Base-by-base conservation (phyloP, 2,888 invertebrate genomes). In the Tipula confusa region DNA sequence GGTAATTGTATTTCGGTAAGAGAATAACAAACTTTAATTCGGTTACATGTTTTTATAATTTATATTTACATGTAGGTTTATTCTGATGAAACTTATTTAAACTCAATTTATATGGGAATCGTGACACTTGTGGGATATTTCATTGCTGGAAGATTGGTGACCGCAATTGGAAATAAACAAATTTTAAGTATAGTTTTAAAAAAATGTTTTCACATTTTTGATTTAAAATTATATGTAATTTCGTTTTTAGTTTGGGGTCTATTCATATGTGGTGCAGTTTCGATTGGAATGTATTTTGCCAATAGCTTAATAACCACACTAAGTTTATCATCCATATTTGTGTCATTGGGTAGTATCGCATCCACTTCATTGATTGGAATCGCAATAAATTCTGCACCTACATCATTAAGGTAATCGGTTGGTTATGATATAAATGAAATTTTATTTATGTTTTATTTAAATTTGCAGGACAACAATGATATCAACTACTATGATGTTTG, bases 401-500 rank as follows among this genome's bases (percentile, higher is more conserved):
- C 89, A 7, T 87, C 88, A 13, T 85, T 89, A 38, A 86, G 89
- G 89, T 89, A 85, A 29, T 36, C 3, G 28, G 0, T 43, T 82
- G 28, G n/a, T 24, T 33, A 6, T 11, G 7, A 33, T 2, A 9
- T 33, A 33, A 9, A 33, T 33, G 33, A 0, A 29, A 83, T 2
- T 29, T n/a, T 11, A 33, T 33, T 33, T 15, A 24, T 0, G 15
- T 24, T 48, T 84, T 84, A 82, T 18, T 29, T 84, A 82, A 9
- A 84, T 84, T 89, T 89, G 1, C 87, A 94, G 95, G 87, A 94
- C 95, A 1, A 93, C 94, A 92, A 93, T 94, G 0, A 91, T 95
- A 86, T 92, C 94, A 0, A 90, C 92, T 3, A 92, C 93, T 36
- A 91, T 95, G 91, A 94, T 95, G 93, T 90, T 90, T 83, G 95